Evolutionary conservation across 2,797 vertebrate species (phyloP).

Genomic region (Echeneis naucrates): DNA sequence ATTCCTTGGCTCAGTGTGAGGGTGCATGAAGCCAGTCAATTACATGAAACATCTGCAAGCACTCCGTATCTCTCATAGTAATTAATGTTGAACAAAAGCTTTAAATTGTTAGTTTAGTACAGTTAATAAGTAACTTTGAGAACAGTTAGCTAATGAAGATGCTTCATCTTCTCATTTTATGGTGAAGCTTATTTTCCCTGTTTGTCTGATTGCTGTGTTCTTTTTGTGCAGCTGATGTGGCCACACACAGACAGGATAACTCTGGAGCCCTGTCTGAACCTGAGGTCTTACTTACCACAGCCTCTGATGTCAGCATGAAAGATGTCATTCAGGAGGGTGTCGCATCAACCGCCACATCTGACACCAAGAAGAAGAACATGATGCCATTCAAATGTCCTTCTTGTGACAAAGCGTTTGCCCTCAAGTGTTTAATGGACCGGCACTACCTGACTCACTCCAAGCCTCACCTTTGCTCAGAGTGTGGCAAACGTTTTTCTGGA

Average conservation of each 20-base stretch:
- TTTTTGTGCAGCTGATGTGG: constrained; percentile 33
- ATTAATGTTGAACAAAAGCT: background rate
- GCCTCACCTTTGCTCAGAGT: constrained; percentile 68
- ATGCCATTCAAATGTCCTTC: constrained; percentile 43
- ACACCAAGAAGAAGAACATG: background rate
- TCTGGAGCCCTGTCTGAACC: background rate
- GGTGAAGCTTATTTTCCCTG: too few relatives aligned
- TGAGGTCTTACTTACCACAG: background rate
- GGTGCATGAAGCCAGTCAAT: too few relatives aligned
- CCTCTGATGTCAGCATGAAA: background rate
- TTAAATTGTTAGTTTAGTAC: background rate
- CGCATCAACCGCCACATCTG: background rate
- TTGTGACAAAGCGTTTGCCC: constrained; percentile 58
- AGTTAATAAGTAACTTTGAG: background rate
- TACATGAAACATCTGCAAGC: too few relatives aligned
- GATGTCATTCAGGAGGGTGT: background rate
- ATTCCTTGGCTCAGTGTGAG: too few relatives aligned
- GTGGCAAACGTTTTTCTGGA: constrained; percentile 64
- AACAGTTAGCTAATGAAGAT: background rate
- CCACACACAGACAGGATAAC: background rate
- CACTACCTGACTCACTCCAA: constrained; percentile 68
- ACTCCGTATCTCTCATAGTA: too few relatives aligned
- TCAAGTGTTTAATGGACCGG: constrained; percentile 66
- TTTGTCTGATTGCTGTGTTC: too few relatives aligned
- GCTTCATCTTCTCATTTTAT: too few relatives aligned